These are phyloP conservation scores for Enteromius afrohamiltoni DNA, from an alignment of 2,797 vertebrate genomes.

Conservation along the genomic window DNA sequence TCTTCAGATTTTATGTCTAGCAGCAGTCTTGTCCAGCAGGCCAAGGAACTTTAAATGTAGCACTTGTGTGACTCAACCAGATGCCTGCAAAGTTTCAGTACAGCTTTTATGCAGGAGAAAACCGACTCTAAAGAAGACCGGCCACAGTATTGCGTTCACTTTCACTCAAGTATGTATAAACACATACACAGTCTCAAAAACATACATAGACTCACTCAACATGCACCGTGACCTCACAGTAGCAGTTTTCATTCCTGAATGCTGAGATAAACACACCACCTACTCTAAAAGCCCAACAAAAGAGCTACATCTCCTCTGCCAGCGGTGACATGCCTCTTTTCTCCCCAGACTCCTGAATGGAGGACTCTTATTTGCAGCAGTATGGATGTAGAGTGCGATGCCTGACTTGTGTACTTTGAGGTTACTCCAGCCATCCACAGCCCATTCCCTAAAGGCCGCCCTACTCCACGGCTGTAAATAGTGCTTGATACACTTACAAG, in stretches of 20 bases:
- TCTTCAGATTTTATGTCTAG: neutral
- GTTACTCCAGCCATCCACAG: conserved; percentile 44
- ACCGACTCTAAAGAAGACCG: neutral
- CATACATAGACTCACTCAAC: conserved; percentile 61
- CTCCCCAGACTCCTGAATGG: conserved; percentile 67
- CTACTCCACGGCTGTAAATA: conserved; percentile 65
- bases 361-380: conserved; percentile 71
- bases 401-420: conserved; percentile 67
- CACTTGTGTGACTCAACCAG: neutral
- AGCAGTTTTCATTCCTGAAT: conserved; percentile 68
- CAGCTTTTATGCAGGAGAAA: neutral
- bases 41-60: conserved; percentile 1
- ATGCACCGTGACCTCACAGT: conserved; percentile 55
- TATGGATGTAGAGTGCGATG: conserved; percentile 65
- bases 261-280: conserved; percentile 76
- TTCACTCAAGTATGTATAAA: conserved; percentile 35
- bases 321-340: conserved; percentile 70
- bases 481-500: conserved; percentile 67
- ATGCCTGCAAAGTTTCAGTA: neutral
- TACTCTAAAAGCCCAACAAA: conserved; percentile 78
- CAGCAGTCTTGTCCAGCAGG: neutral
- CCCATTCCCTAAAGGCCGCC: conserved; percentile 45
- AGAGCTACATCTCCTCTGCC: conserved; percentile 69
- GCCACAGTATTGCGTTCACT: neutral
- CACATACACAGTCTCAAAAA: conserved; percentile 35